Evolutionary conservation across 1,140 invertebrate species (phyloP).

Genomic region (Globodera rostochiensis): DNA sequence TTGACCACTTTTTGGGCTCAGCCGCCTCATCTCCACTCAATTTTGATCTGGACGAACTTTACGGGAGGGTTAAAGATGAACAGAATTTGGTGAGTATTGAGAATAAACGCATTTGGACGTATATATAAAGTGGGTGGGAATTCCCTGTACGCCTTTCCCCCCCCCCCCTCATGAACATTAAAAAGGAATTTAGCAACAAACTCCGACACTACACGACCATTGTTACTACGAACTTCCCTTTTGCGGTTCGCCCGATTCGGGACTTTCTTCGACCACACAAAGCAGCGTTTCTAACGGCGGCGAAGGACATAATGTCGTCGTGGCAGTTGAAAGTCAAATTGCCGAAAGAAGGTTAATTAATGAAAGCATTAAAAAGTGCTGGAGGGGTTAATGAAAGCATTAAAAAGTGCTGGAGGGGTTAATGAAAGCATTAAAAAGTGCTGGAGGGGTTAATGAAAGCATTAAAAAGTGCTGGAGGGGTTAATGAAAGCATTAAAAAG

Average conservation of each 20-base stretch:
- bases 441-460: too few species aligned
- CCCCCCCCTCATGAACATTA: not conserved
- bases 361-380: too few species aligned
- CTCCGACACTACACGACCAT: conserved; percentile 23
- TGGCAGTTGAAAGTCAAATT: conserved; percentile 7
- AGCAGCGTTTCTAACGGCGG: conserved; percentile 14
- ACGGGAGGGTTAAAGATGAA: conserved; percentile 29
- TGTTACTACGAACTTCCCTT: conserved; percentile 25
- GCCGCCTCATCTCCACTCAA: conserved; percentile 18
- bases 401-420: too few species aligned
- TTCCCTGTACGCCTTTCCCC: too few species aligned
- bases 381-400: too few species aligned
- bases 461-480: too few species aligned
- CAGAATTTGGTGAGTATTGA: conserved; percentile 13
- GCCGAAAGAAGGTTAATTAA: not conserved
- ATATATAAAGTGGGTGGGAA: too few species aligned
- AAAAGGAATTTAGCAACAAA: conserved; percentile 13
- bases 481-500: too few species aligned
- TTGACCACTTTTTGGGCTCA: conserved; percentile 29
- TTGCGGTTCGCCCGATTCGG: conserved; percentile 37
- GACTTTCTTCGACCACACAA: conserved; percentile 22
- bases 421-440: too few species aligned
- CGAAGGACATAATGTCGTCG: conserved; percentile 3
- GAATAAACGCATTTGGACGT: not conserved
- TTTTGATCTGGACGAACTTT: conserved; percentile 41